Evolutionary conservation across 2,888 invertebrate genomes (phyloP).

Genomic region (Notodonta dromedarius): DNA sequence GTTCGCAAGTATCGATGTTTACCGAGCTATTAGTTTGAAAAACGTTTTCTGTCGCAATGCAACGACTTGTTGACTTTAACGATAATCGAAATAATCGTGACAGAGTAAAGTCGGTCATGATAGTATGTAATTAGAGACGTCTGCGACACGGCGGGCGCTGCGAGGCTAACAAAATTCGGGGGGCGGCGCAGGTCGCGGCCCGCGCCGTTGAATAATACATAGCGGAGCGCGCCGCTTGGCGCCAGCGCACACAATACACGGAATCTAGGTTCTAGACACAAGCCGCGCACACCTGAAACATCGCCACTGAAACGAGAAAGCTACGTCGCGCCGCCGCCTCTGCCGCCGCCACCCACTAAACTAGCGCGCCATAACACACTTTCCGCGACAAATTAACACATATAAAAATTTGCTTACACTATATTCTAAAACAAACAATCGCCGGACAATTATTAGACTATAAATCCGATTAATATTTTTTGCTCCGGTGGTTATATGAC

Average conservation of each 20-base stretch:
- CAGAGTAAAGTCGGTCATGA: slow-evolving; percentile 71
- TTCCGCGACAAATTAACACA: slow-evolving; percentile 17
- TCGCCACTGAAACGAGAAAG: slow-evolving; percentile 27
- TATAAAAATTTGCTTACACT: slow-evolving; percentile 10
- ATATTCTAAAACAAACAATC: slow-evolving; percentile 27
- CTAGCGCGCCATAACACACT: slow-evolving; percentile 9
- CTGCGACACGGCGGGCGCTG: slow-evolving; percentile 49
- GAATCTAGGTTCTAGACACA: slow-evolving; percentile 60
- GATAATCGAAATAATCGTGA: slow-evolving; percentile 65
- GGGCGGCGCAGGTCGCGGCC: slow-evolving; percentile 74
- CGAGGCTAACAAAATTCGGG: slow-evolving; percentile 73
- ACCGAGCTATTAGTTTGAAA: slow-evolving; percentile 24
- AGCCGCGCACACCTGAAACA: slow-evolving; percentile 38
- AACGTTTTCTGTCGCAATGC: slow-evolving; percentile 45
- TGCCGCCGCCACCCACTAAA: slow-evolving; percentile 9
- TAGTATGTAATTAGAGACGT: slow-evolving; percentile 74
- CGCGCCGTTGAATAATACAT: slow-evolving; percentile 76
- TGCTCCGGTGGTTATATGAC: slow-evolving; percentile 59
- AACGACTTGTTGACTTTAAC: slow-evolving; percentile 58
- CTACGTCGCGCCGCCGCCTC: slow-evolving; percentile 10
- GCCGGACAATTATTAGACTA: slow-evolving; percentile 25
- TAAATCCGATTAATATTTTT: slow-evolving; percentile 40
- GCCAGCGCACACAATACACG: slow-evolving; percentile 56
- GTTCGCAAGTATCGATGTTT: slow-evolving; percentile 11
- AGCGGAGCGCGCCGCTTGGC: slow-evolving; percentile 50